Percentiles rank a stretch among this genome's conserved stretches.
phyloP scores from a whole-genome alignment of 2,888 invertebrate genomes.

The Eupithecia dodoneata region DNA sequence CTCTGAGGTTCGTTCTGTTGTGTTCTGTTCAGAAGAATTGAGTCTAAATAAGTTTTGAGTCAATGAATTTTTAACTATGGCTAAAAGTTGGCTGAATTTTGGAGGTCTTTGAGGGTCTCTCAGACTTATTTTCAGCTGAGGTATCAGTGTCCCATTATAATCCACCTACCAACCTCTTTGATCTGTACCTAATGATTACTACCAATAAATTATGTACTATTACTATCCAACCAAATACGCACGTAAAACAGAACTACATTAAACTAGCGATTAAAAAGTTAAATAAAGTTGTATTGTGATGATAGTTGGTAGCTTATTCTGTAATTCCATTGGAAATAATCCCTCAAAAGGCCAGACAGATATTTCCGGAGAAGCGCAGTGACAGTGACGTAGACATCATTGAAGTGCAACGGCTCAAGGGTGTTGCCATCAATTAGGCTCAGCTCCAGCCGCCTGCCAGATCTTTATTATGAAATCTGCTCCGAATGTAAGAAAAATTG shows the following conservation, averaged over 20 bases:
- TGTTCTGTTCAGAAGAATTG: background rate
- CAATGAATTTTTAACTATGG: too few species aligned
- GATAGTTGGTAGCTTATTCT: background rate
- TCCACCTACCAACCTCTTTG: too few species aligned
- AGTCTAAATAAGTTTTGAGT: background rate
- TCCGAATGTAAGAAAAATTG: slow-evolving; percentile 19
- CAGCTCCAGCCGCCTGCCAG: slow-evolving; percentile 26
- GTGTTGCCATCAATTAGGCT: slow-evolving; percentile 33
- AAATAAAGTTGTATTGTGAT: background rate
- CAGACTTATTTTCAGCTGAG: background rate
- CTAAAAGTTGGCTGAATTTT: background rate
- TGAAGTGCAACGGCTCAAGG: slow-evolving; percentile 27
- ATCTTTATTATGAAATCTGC: slow-evolving; percentile 25
- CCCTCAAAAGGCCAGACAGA: slow-evolving; percentile 1
- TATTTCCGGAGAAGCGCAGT: slow-evolving; percentile 29
- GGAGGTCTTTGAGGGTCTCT: background rate
- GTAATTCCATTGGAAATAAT: background rate
- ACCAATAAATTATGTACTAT: too few species aligned
- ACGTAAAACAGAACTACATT: background rate
- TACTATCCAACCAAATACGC: background rate
- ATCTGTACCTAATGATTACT: too few species aligned
- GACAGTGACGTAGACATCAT: slow-evolving; percentile 8
- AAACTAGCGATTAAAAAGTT: background rate
- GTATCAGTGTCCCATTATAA: background rate
- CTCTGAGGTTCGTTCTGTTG: background rate